A percentile compares a stretch with the other conserved stretches of the same genome.
phyloP scores from a whole-genome alignment of 2,113 vertebrate species.

The Ptilonorhynchus violaceus region DNA sequence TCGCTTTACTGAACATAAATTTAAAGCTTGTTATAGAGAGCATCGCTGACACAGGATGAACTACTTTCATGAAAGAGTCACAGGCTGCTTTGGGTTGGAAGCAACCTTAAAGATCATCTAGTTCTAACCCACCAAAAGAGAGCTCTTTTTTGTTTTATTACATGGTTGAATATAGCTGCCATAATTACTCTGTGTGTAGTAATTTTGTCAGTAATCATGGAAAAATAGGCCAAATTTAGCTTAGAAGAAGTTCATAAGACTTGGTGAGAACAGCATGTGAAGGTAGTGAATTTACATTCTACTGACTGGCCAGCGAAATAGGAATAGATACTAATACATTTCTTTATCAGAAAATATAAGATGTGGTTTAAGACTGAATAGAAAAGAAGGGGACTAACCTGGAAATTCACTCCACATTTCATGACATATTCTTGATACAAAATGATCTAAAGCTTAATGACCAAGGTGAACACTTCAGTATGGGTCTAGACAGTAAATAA shows the following conservation, averaged over 20 bases:
- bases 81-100: background rate
- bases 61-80: background rate
- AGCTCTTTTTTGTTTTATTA: background rate
- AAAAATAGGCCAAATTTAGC: background rate
- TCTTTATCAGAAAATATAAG: background rate
- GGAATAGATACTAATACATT: background rate
- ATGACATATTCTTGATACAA: background rate
- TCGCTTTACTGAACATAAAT: background rate
- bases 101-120: background rate
- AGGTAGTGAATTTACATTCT: background rate
- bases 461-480: background rate
- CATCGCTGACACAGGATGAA: background rate
- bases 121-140: background rate
- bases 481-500: background rate
- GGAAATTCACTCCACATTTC: conserved; percentile 6
- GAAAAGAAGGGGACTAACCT: background rate
- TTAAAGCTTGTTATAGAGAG: background rate
- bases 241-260: background rate
- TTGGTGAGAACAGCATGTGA: background rate
- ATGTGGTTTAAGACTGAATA: background rate
- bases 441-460: background rate
- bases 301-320: background rate
- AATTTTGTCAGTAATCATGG: background rate
- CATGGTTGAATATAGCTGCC: background rate
- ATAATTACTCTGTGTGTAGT: background rate